These are phyloP conservation scores for Eristalis tenax DNA, from an alignment of 2,888 invertebrate species.

Conservation along the genomic window DNA sequence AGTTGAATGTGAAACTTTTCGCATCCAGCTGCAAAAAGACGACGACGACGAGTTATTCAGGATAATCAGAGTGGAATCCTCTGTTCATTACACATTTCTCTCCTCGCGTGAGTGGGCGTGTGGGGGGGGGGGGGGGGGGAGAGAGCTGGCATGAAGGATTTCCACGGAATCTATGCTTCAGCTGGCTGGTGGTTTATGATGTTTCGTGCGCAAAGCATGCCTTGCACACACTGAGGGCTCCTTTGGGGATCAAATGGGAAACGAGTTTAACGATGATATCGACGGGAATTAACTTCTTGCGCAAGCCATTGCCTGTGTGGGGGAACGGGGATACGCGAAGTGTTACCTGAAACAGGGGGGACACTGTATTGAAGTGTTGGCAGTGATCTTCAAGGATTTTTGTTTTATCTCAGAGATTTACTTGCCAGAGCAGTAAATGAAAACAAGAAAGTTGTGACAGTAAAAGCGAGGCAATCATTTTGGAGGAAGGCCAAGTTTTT, in stretches of 20 bases:
- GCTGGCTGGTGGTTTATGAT: not conserved
- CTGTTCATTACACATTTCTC: constrained; percentile 23
- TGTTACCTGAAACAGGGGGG: too few species aligned
- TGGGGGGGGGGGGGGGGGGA: not conserved
- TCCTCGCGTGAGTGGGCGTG: not conserved
- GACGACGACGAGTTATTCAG: constrained; percentile 8
- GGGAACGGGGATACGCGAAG: too few species aligned
- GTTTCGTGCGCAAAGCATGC: not conserved
- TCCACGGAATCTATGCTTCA: not conserved
- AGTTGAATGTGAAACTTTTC: constrained; percentile 44
- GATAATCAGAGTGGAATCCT: not conserved
- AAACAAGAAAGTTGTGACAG: too few species aligned
- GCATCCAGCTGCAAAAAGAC: not conserved
- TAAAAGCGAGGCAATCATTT: too few species aligned
- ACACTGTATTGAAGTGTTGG: too few species aligned
- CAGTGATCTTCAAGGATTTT: too few species aligned
- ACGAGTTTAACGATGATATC: not conserved
- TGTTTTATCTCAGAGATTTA: too few species aligned
- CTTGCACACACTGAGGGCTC: not conserved
- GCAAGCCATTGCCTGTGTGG: not conserved
- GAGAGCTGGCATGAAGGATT: not conserved
- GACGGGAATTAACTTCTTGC: not conserved
- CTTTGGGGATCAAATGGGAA: not conserved
- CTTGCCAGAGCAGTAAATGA: too few species aligned
- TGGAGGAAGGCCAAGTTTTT: too few species aligned